Percentiles rank a stretch among this genome's conserved stretches.
Evolutionary conservation across 2,888 invertebrate species (phyloP).

Genomic region (Azorinus chamasolen): DNA sequence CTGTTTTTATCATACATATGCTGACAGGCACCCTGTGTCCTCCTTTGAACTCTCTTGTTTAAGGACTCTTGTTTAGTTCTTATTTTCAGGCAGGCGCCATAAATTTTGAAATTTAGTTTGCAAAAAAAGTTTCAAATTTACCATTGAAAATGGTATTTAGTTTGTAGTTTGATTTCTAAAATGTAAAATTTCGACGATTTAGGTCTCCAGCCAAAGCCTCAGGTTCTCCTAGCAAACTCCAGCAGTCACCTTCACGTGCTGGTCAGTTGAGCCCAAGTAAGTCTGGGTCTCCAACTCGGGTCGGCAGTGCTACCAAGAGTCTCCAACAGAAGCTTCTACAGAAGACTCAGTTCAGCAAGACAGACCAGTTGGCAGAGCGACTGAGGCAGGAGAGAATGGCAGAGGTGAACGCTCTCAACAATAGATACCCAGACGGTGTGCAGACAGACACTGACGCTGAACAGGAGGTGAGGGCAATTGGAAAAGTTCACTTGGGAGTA

Average conservation of each 20-base stretch:
- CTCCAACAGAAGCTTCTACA: slow-evolving; percentile 84
- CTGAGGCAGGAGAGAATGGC: slow-evolving; percentile 83
- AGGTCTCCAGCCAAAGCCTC: no score
- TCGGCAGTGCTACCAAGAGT: slow-evolving; percentile 82
- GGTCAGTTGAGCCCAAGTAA: slow-evolving; percentile 37
- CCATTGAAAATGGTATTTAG: no score
- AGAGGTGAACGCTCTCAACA: slow-evolving; percentile 84
- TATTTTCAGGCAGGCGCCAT: no score
- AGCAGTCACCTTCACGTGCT: slow-evolving; percentile 7
- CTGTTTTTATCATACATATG: no score
- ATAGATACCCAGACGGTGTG: slow-evolving; percentile 84
- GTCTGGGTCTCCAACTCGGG: slow-evolving; percentile 65
- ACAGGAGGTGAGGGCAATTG: neutral
- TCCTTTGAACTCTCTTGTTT: no score
- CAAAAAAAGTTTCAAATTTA: no score
- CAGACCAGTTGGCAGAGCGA: slow-evolving; percentile 82
- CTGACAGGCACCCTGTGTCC: no score
- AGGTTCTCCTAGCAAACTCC: slow-evolving; percentile 24
- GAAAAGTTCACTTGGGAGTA: neutral
- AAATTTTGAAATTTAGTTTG: no score
- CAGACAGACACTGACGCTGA: slow-evolving; percentile 64
- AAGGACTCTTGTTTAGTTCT: no score
- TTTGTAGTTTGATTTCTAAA: no score
- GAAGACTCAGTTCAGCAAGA: slow-evolving; percentile 76
- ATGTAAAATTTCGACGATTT: no score